Evolutionary conservation across 2,888 invertebrate species (phyloP).

Genomic region (Poecilobothrus nobilitatus): DNA sequence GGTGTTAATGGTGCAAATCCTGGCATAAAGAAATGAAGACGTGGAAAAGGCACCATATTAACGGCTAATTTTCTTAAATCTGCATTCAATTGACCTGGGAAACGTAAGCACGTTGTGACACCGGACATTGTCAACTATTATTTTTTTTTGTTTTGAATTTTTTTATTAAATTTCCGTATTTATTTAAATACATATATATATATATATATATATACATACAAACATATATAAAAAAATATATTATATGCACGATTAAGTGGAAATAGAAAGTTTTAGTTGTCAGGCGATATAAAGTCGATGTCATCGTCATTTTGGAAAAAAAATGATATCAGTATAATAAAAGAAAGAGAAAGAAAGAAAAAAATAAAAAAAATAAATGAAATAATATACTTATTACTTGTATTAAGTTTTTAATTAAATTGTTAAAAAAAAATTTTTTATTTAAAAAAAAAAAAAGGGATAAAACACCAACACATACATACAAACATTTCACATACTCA

Average conservation of each 20-base stretch:
- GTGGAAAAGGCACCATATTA: slow-evolving; percentile 90
- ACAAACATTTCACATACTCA: not conserved
- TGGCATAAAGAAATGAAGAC: slow-evolving; percentile 85
- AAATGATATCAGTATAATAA: too few relatives aligned
- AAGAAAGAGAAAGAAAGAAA: too few relatives aligned
- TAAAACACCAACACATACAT: not conserved
- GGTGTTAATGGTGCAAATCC: slow-evolving; percentile 73
- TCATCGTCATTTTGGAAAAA: not conserved
- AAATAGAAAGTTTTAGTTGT: too few relatives aligned
- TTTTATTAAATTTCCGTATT: not conserved
- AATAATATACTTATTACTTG: too few relatives aligned
- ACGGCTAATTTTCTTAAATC: slow-evolving; percentile 79
- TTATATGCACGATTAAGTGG: not conserved
- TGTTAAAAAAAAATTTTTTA: too few relatives aligned
- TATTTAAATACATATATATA: not conserved
- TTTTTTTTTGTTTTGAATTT: not conserved
- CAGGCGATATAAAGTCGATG: too few relatives aligned
- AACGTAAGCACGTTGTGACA: slow-evolving; percentile 74
- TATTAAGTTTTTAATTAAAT: too few relatives aligned
- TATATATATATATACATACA: not conserved
- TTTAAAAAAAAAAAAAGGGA: too few relatives aligned
- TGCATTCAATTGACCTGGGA: slow-evolving; percentile 87
- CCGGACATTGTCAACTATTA: slow-evolving; percentile 59
- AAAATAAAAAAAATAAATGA: too few relatives aligned
- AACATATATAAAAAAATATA: too few relatives aligned